Evolutionary conservation across 2,113 vertebrate species (phyloP), one percentile per base, ranked within the genome.

Genomic region (Setophaga kirtlandii): DNA sequence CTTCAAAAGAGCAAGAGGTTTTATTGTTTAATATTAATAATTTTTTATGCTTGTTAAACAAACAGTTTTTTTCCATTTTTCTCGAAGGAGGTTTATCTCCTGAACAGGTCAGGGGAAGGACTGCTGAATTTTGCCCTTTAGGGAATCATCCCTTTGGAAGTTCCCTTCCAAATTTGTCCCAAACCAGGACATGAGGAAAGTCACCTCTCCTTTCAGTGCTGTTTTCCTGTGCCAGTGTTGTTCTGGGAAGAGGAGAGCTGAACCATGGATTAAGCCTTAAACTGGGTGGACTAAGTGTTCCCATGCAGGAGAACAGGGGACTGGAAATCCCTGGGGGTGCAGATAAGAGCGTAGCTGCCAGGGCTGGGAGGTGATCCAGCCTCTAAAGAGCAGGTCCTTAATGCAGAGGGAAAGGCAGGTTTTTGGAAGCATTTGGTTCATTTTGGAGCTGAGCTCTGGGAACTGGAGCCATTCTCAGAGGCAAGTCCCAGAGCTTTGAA

Each of bases 371-470:
- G 35, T 41, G 49, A 64, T 63, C 39, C n/a, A 46, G 0, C 25
- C 52, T 46, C 63, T 30, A 35, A 59, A 1, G 23, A 59, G 47
- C 19, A 50, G 2, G 1, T 56, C 49, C 42, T 13, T 19, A 8
- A 42, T 42, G 21, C 31, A 8, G 4, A n/a, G 37, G 42, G 30
- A 64, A 73, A 67, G 15, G 58, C 20, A 42, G 24, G 18, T 44
- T 82, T 79, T 30, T 10, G 2, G 59, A 58, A 63, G 20, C 31
- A 3, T 46, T 39, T 39, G 6, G 49, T 15, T 59, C 53, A 42
- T 73, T 94, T 92, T 52, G 78, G 69, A 74, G 65, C n/a, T 8
- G 28, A 64, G 17, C 1, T 1, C 33, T 0, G 0, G 59, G 59
- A 83, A n/a, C 5, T 52, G 44, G 24, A 81, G 46, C 50, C 33